phyloP scores from a whole-genome alignment of 2,113 vertebrate species.

The Poecilia latipinna region DNA sequence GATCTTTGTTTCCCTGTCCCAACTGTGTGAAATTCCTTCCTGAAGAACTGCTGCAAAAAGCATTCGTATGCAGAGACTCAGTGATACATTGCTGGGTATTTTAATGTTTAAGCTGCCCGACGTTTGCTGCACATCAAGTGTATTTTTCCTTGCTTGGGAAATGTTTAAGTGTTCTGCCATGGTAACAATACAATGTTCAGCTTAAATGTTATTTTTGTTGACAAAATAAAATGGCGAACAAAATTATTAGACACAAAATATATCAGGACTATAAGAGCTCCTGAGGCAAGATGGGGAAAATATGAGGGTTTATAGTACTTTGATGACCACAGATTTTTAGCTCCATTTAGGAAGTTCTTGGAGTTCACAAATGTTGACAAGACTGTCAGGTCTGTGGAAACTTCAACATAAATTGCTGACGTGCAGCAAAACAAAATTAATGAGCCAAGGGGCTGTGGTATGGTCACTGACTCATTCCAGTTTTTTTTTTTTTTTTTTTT shows the following conservation, averaged over 20 bases:
- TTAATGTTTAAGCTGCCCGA: conserved; percentile 25
- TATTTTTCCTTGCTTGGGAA: conserved; percentile 1
- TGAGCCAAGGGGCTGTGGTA: conserved; percentile 21
- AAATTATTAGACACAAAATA: background rate
- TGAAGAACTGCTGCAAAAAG: conserved; percentile 36
- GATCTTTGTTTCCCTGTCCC: background rate
- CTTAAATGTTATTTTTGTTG: background rate
- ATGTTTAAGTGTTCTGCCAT: background rate
- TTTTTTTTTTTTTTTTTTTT: conserved; percentile 21
- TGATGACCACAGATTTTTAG: background rate
- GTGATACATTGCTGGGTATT: background rate
- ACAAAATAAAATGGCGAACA: conserved; percentile 6
- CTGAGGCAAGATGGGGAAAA: background rate
- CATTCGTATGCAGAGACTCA: background rate
- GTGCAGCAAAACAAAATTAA: conserved; percentile 29
- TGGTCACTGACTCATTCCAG: conserved; percentile 43
- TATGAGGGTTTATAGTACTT: background rate
- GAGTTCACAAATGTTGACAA: conserved; percentile 44
- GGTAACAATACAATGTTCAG: conserved; percentile 2
- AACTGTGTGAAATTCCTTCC: conserved; percentile 28
- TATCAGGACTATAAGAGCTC: background rate
- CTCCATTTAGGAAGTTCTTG: conserved; percentile 18
- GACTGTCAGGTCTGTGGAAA: conserved; percentile 16
- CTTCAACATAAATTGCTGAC: conserved; percentile 36
- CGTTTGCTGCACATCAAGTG: conserved; percentile 16